These are phyloP conservation scores for Papilio elwesi DNA, from an alignment of 2,888 invertebrate species.

Conservation along the genomic window DNA sequence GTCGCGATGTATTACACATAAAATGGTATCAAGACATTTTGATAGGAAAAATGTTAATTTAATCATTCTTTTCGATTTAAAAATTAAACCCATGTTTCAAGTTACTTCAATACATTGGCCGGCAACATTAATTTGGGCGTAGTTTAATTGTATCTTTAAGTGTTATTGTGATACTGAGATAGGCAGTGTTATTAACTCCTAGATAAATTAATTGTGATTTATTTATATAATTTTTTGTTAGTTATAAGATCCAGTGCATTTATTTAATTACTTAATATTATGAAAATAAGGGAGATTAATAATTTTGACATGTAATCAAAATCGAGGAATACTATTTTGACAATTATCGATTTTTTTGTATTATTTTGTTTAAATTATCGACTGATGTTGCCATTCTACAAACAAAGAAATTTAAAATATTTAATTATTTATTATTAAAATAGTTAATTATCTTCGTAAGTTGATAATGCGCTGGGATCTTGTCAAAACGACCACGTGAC, in stretches of 20 bases:
- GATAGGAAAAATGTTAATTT: too few relatives aligned
- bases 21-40: too few relatives aligned
- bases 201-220: slow-evolving; percentile 36
- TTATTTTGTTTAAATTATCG: background rate
- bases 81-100: background rate
- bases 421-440: too few relatives aligned
- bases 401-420: too few relatives aligned
- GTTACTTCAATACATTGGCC: too few relatives aligned
- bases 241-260: slow-evolving; percentile 34
- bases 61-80: background rate
- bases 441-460: background rate
- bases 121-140: background rate
- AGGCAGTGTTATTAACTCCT: slow-evolving; percentile 24
- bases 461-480: too few relatives aligned
- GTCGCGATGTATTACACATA: too few relatives aligned
- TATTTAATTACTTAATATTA: slow-evolving; percentile 30
- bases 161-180: slow-evolving; percentile 37
- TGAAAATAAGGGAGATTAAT: background rate
- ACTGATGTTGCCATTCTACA: background rate
- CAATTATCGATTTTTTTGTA: background rate
- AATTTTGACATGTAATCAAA: slow-evolving; percentile 20
- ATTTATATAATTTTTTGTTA: slow-evolving; percentile 29
- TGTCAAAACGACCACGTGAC: too few relatives aligned
- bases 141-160: slow-evolving; percentile 17
- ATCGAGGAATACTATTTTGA: slow-evolving; percentile 12